Percentiles rank a stretch among this genome's conserved stretches.
Evolutionary conservation across 2,888 invertebrate genomes (phyloP).

Genomic region (Noctua fimbriata): DNA sequence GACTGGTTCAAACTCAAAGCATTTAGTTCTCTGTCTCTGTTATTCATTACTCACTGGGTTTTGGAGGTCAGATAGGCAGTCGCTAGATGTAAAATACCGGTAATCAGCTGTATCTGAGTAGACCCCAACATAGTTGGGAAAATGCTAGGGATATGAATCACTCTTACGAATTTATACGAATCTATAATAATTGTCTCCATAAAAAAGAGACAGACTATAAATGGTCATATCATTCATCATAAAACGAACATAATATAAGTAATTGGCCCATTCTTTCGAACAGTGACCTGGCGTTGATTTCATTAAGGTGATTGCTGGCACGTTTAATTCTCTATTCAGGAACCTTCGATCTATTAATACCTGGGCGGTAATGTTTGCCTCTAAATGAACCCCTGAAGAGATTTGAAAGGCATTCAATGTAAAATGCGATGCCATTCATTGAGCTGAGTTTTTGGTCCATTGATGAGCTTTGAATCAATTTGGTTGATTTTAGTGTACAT

Average conservation of each 20-base stretch:
- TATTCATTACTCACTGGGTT: neutral
- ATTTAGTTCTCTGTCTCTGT: too few species aligned
- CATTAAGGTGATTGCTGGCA: conserved; percentile 53
- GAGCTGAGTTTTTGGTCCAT: conserved; percentile 23
- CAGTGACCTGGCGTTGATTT: conserved; percentile 20
- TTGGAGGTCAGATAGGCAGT: neutral
- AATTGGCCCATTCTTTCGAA: conserved; percentile 17
- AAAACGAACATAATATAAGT: conserved; percentile 26
- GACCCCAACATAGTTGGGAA: neutral
- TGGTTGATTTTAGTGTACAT: conserved; percentile 13
- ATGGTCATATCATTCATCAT: conserved; percentile 41
- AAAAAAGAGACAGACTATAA: conserved; percentile 7
- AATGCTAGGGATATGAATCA: neutral
- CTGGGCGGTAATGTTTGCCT: conserved; percentile 33
- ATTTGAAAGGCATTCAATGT: conserved; percentile 43
- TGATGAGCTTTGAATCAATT: conserved; percentile 21
- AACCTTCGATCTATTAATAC: conserved; percentile 36
- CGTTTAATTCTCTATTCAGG: conserved; percentile 45
- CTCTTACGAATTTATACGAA: neutral
- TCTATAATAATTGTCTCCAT: conserved; percentile 5
- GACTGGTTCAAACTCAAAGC: too few species aligned
- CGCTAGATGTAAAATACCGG: too few species aligned
- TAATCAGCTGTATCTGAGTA: neutral
- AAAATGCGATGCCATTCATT: conserved; percentile 43
- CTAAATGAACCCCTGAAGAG: conserved; percentile 32